phyloP scores from a whole-genome alignment of 92 coral and sea anemone genomes.

The Diadumene lineata region DNA sequence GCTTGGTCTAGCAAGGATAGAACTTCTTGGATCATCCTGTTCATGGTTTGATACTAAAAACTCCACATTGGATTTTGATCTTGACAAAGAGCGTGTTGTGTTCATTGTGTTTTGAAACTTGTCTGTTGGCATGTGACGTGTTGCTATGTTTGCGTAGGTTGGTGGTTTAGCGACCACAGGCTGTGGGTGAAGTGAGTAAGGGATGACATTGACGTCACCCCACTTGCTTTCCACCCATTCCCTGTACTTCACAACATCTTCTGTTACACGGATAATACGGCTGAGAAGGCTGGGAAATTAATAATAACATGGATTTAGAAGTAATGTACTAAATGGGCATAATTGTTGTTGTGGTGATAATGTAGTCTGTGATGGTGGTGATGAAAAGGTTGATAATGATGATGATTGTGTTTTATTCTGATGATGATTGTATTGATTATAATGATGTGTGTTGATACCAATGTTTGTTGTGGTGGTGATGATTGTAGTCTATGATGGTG shows the following conservation, averaged over 20 bases:
- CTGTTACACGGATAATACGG: conserved; percentile 70
- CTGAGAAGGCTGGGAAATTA: conserved; percentile 63
- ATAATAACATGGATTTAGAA: background rate
- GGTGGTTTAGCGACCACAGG: conserved; percentile 55
- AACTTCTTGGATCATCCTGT: conserved; percentile 7
- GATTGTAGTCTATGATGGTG: background rate
- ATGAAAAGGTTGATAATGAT: background rate
- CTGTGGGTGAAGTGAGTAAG: conserved; percentile 31
- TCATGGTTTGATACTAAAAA: conserved; percentile 18
- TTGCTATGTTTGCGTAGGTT: conserved; percentile 95
- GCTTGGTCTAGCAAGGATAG: conserved; percentile 28
- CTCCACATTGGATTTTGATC: conserved; percentile 55
- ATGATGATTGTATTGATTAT: background rate
- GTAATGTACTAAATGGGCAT: background rate
- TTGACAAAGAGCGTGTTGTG: conserved; percentile 35
- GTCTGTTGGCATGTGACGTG: conserved; percentile 48
- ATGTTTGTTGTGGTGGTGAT: background rate
- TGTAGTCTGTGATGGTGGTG: background rate
- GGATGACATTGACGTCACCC: conserved; percentile 29
- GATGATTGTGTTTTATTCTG: background rate
- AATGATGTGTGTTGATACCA: background rate
- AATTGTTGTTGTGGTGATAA: background rate
- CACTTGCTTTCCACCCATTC: conserved; percentile 73
- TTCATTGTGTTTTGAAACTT: background rate
- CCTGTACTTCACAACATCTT: conserved; percentile 79